Base-by-base conservation (phyloP, 2,113 vertebrate genomes). In the Ageneiosus marmoratus region DNA sequence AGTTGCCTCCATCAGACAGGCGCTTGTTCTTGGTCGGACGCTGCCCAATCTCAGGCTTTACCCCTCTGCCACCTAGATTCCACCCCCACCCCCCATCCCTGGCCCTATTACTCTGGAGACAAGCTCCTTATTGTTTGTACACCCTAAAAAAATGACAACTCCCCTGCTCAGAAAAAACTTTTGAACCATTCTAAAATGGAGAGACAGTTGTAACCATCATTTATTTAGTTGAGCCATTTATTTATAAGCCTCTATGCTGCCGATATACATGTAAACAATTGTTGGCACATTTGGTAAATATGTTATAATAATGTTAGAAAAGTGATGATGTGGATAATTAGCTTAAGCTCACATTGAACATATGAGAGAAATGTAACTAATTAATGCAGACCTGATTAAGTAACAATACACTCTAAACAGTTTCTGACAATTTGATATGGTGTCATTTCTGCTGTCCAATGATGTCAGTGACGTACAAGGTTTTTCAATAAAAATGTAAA, bases 111-210 rank as follows among this genome's bases (percentile, higher is more conserved):
- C 89, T 89, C 92, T 46, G 48, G 88, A 94, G 93, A 95, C 94
- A 95, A 94, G 92, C 93, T 92, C 84, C 86, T 90, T 93, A 93
- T 95, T 95, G 94, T 95, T 94, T 86, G 87, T 29, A 70, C 88
- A 92, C 90, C 88, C 90, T 92, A 93, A 93, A 93, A n/a, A 95
- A 94, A 93, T 92, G 92, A 93, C 92, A 93, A 92, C 93, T 92
- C 91, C 90, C 89, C 89, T 91, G 87, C 89, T 92, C 89, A 87
- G 91, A 92, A 90, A 91, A 90, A 92, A 91, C 92, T 92, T 91
- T 90, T 41, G 86, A 88, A 87, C 83, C 76, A 89, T 86, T 89
- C 89, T 87, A 90, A 88, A 92, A 58, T 20, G 27, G 67, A 79
- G 76, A 84, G 77, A 84, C 53, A 72, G 76, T 63, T 32, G 75